Base-by-base conservation (phyloP, 2,888 invertebrate species). In the Saturnia pavonia region DNA sequence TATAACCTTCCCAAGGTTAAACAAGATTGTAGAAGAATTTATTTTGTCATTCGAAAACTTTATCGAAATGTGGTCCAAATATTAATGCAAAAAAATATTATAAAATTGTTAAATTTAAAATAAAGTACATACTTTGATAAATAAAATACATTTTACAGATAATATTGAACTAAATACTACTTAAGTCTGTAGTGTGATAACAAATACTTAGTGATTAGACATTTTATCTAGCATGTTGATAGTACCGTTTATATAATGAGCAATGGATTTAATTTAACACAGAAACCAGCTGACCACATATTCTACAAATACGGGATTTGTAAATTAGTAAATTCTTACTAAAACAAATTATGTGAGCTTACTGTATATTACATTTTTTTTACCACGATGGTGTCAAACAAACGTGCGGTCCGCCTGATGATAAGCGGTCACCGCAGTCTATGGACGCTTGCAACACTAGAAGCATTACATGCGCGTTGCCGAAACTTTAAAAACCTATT, bases 91-190 rank as follows among this genome's bases (percentile, higher is more conserved):
- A 43, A 43, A 43, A 9, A 7, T 12, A 43, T 43, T 43, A 43
- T 9, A 43, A 43, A 14, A 12, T 12, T 14, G 43, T 7, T 9
- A 1, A 22, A 22, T 54, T 54, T 7, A 54, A 11, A 54, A 54
- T 8, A 11, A n/a, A n/a, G 1, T 8, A 54, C 8, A 11, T n/a
- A 77, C 73, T 75, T 72, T 75, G 74, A 75, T 74, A 74, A 80
- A 78, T 78, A 87, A 85, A 86, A 82, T 85, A 85, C 83, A 70
- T 66, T 34, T 78, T 81, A 80, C 80, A 76, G 80, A 85, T 86
- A 82, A 77, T 67, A 67, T 25, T n/a, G 3, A 12, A 67, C 67
- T 67, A n/a, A 34, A 67, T 66, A 66, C 34, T 54, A 54, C 12
- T 60, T 60, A 60, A 60, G 57, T 14, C 27, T 60, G 57, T 14